Evolutionary conservation across 1,140 invertebrate genomes (phyloP), one percentile per base, ranked within the genome.

Genomic region (Zaprionus vittiger): DNA sequence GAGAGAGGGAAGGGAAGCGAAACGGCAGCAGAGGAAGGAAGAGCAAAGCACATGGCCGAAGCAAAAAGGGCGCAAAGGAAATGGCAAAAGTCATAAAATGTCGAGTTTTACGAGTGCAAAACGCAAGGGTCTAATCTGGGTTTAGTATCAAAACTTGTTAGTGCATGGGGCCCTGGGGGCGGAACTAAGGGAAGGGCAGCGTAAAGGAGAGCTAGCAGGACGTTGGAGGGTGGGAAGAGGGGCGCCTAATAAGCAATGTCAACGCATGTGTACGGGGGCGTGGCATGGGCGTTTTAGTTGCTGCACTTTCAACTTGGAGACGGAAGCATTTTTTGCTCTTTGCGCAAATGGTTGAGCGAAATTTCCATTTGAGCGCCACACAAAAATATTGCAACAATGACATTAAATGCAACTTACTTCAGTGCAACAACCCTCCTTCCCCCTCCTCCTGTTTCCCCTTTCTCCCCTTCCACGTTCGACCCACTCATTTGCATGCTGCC

Each of bases 91-190:
- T 89, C 84, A 89, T 89, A 89, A 89, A 89, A 89, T 89, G 79
- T 90, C 85, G 85, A 89, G 84, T 81, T 89, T 89, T 89, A 90
- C 82, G 84, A 89, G 84, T 90, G 84, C 84, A 89, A 90, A 89
- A 90, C 84, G 84, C 84, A 90, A 90, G 85, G 84, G 84, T 89
- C 84, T 89, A 89, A 89, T 89, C 84, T 89, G 75, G 85, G 85
- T 85, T 89, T 89, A 90, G 81, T 83, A 89, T 89, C 79, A 90
- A 85, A 89, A 89, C 85, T 89, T 89, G 85, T 90, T 90, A 90
- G 72, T 81, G 73, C 66, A 61, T 14, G 9, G 31, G 34, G 28
- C 17, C 24, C 22, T 14, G 56, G 5, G 28, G 24, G 55, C 4
- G 6, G 14, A 2, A 31, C 2, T 47, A 31, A 9, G 31, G 41